These are phyloP conservation scores for Spea hammondii DNA, from an alignment of 2,797 vertebrate genomes.

Conservation along the genomic window DNA sequence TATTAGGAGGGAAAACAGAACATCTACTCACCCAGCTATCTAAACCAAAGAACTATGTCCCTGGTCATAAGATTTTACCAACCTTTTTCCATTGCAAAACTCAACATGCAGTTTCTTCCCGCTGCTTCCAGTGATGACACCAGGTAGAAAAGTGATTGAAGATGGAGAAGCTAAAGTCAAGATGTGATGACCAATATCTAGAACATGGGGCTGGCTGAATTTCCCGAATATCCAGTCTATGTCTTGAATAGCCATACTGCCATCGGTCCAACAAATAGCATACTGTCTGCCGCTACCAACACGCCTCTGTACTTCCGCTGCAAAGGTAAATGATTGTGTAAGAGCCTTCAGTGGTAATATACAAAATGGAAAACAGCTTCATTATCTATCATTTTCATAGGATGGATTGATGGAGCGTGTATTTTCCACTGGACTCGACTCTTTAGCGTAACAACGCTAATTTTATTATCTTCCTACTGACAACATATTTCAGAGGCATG, in stretches of 20 bases:
- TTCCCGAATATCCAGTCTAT: constrained; percentile 52
- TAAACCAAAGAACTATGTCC: no score
- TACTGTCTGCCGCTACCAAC: constrained; percentile 42
- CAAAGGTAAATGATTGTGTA: constrained; percentile 17
- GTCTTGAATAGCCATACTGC: constrained; percentile 44
- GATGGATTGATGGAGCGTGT: background rate
- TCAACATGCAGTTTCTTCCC: constrained; percentile 28
- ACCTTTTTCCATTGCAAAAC: constrained; percentile 49
- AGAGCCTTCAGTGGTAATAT: background rate
- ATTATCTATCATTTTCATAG: background rate
- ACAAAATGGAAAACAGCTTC: background rate
- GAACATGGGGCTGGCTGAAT: constrained; percentile 31
- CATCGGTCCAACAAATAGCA: constrained; percentile 47
- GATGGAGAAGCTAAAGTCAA: constrained; percentile 40
- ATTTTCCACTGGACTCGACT: no score
- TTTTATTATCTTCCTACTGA: no score
- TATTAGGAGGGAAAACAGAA: no score
- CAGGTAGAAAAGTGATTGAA: constrained; percentile 48
- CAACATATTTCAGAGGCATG: no score
- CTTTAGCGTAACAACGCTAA: no score
- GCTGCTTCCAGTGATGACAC: constrained; percentile 28
- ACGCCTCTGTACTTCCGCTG: constrained; percentile 48
- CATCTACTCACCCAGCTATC: no score
- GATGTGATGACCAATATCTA: constrained; percentile 32
- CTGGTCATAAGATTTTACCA: background rate